Base-by-base conservation (phyloP, 2,113 vertebrate species). In the Nothocercus julius region DNA sequence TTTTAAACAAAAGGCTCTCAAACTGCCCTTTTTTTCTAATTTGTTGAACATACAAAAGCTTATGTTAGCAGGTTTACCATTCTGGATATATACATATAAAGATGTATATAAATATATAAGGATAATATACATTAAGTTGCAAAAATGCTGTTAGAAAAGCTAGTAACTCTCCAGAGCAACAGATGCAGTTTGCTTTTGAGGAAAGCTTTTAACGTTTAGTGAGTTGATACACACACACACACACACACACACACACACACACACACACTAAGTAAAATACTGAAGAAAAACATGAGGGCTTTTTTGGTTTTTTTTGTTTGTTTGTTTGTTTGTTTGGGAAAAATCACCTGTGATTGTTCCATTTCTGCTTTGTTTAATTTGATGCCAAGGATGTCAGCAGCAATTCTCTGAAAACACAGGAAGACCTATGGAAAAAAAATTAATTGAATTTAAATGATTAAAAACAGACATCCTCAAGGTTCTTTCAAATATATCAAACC, bases 351-450 rank as follows among this genome's bases (percentile, higher is more conserved):
- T 77, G 99, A 99, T 97, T 99, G 99, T 97, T 99, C 99, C 90
- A 99, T 98, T 98, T 99, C 99, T 94, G 99, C 99, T 98, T 99
- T 99, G 98, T 99, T 99, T 97, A 99, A 98, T 96, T 99, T 99
- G 91, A 99, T 98, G 77, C 99, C 99, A 58, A 99, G 98, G 93
- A 99, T 99, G 90, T 99, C 99, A 90, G 99, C 99, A 96, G 99
- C 99, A 96, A 99, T 96, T 97, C 98, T 98, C 97, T 99, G 99
- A 98, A 99, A 99, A 98, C 99, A 99, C 86, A 99, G 98, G 96
- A 98, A 99, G 76, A 99, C 99, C 99, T 99, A 97, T 36, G 93
- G 92, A 96, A 94, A 93, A 93, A 95, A 96, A 92, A 97, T 85
- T 93, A 95, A 96, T 9, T 66, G 90, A 73, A 94, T 87, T 97